Base-by-base conservation (phyloP, 1,140 invertebrate genomes). In the Carcinoscorpius rotundicauda region DNA sequence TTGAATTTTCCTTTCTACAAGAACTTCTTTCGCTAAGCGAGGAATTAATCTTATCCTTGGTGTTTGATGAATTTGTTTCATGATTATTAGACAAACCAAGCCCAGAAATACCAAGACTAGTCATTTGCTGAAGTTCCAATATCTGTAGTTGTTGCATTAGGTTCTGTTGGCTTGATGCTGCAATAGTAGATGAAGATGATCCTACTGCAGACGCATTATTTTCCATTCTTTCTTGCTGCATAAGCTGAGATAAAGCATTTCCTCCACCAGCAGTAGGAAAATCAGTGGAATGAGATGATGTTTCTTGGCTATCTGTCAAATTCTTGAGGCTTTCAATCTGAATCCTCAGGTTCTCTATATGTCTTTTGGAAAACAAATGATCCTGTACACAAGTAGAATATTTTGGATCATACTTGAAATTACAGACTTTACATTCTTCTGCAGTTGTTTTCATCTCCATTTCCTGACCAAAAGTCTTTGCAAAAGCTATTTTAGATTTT, bases 401-500 rank as follows among this genome's bases (percentile, higher is more conserved):
- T 77, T 94, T 94, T 74, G 91, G 85, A 59, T 89, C 90, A 76
- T 94, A 96, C 72, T 90, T 91, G 74, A 94, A 89, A 70, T 86
- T 85, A 78, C 93, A 97, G 60, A 90, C 82, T 69, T 85, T 85
- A 78, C 93, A 97, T 73, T 93, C 89, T 70, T 93, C 91, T 3
- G 90, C 88, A 69, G 75, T 68, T 70, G 82, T 73, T 69, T 78
- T 71, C 62, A 62, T 52, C 49, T 72, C 68, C 52, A 68, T 63
- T 76, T 79, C 68, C 76, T 84, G 72, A 69, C 83, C 78, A 71
- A 80, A 71, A 71, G 81, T 73, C 71, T 83, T 83, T 66, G 82
- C 78, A 11, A 85, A 76, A 10, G 84, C 83, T 48, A 86, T 72
- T 71, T 86, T 85, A 59, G 86, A 86, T 76, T 99, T 99, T 81